Conservation (phyloP, 2,888 invertebrate species). For the Agrochola litura region DNA sequence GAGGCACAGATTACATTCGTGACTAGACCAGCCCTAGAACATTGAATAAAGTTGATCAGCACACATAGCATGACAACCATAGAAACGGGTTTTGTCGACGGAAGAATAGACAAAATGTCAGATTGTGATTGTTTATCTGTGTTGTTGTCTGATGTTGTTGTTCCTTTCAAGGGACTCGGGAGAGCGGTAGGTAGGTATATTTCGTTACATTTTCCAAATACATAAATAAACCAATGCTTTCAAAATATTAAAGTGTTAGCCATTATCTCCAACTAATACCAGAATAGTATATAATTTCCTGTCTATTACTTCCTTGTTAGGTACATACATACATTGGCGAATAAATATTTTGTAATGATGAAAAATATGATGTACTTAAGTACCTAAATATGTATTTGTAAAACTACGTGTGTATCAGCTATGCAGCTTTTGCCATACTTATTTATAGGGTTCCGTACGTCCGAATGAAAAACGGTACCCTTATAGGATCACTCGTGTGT, state of each 20-base stretch:
- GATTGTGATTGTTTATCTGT: no score
- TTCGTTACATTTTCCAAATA: background rate
- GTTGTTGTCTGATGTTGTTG: no score
- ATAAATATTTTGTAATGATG: background rate
- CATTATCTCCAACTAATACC: conserved; percentile 17
- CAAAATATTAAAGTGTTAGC: background rate
- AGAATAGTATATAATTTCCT: conserved; percentile 30
- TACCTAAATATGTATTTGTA: background rate
- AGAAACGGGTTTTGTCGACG: no score
- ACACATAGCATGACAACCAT: no score
- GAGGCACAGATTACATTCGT: background rate
- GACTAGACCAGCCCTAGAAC: background rate
- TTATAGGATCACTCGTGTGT: no score
- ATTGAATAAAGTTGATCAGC: background rate
- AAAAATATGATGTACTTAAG: background rate
- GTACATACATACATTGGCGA: background rate
- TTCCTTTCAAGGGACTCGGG: background rate
- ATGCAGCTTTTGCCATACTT: background rate
- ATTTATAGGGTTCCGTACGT: no score
- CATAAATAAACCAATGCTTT: background rate
- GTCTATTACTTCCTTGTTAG: conserved; percentile 17
- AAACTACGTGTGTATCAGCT: background rate
- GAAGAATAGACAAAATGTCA: no score
- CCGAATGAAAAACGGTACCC: no score
- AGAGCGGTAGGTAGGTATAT: background rate